A percentile compares a stretch with the other conserved stretches of the same genome.
Evolutionary conservation across 2,888 invertebrate genomes (phyloP).

Genomic region (Geotrupes spiniger): DNA sequence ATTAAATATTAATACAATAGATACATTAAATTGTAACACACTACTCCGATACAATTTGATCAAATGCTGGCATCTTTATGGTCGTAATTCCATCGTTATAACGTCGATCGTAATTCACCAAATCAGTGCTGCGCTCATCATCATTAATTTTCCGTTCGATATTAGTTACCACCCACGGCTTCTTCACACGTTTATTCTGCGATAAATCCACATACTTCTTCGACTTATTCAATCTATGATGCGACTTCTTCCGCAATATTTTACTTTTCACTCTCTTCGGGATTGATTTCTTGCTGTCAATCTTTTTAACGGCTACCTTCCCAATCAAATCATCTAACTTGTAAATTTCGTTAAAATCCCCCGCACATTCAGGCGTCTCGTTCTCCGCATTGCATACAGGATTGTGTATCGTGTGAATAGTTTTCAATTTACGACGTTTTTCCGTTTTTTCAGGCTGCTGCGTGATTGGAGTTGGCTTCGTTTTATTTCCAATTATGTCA

Average conservation of each 20-base stretch:
- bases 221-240: conserved; percentile 16
- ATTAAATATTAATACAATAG: no score
- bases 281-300: background rate
- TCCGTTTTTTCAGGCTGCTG: background rate
- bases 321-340: conserved; percentile 17
- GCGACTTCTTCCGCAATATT: conserved; percentile 11
- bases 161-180: conserved; percentile 8
- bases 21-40: no score
- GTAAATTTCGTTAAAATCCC: conserved; percentile 11
- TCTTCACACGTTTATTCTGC: conserved; percentile 9
- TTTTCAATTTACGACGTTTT: conserved; percentile 9
- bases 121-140: conserved; percentile 12
- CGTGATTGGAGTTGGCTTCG: background rate
- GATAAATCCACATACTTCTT: conserved; percentile 18
- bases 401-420: conserved; percentile 11
- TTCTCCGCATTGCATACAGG: no score
- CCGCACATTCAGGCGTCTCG: background rate
- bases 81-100: conserved; percentile 22
- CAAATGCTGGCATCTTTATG: conserved; percentile 16
- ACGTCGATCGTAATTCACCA: conserved; percentile 15
- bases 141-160: conserved; percentile 5
- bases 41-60: conserved; percentile 15
- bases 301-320: background rate
- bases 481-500: no score
- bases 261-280: conserved; percentile 4